Evolutionary conservation across 2,888 invertebrate species (phyloP).

Genomic region (Ypsolopha sequella): DNA sequence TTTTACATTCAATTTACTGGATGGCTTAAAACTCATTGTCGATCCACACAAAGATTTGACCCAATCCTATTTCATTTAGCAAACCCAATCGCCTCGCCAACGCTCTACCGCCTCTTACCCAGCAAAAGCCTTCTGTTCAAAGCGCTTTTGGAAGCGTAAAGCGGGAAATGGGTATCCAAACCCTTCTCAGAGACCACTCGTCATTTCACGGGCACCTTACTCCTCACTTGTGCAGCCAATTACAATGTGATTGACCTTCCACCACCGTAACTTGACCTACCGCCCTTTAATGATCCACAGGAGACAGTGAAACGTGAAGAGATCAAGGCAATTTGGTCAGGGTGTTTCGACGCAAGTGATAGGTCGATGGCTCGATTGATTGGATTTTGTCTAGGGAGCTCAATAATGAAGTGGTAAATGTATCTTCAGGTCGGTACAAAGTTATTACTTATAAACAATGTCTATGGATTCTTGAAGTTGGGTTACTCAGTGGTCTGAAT

Average conservation of each 20-base stretch:
- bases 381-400: neutral
- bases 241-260: conserved; percentile 57
- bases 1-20: too few species aligned
- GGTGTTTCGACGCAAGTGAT: neutral
- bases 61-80: too few species aligned
- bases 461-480: too few species aligned
- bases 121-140: too few species aligned
- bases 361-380: conserved; percentile 1
- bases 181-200: conserved; percentile 45
- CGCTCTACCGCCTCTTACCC: too few species aligned
- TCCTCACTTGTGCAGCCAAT: conserved; percentile 43
- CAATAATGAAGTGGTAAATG: conserved; percentile 1
- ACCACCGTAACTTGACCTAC: conserved; percentile 23
- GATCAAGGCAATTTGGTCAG: neutral
- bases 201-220: conserved; percentile 65
- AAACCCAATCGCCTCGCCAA: too few species aligned
- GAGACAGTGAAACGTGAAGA: neutral
- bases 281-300: neutral
- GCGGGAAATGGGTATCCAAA: conserved; percentile 14
- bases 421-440: neutral
- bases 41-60: too few species aligned
- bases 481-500: too few species aligned
- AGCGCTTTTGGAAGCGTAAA: neutral
- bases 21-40: too few species aligned
- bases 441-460: too few species aligned